Evolutionary conservation across 2,888 invertebrate genomes (phyloP).

Genomic region (Cataglyphis albicans): DNA sequence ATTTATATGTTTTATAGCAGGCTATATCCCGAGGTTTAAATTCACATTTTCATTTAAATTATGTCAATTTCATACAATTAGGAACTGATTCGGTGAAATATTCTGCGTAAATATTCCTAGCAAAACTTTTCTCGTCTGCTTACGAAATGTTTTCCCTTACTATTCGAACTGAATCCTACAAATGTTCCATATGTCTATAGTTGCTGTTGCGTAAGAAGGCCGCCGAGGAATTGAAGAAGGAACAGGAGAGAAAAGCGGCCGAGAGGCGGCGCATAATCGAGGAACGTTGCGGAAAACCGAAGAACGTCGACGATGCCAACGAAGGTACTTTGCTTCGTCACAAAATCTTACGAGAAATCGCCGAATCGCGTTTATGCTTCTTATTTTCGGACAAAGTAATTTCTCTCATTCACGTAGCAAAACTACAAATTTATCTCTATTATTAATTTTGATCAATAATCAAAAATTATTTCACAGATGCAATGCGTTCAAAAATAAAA

Average conservation of each 20-base stretch:
- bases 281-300: slow-evolving; percentile 97
- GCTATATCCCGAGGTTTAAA: not conserved
- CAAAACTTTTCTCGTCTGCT: not conserved
- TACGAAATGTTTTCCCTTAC: slow-evolving; percentile 1
- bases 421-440: not conserved
- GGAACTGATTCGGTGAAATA: slow-evolving; percentile 2
- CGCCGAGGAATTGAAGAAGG: slow-evolving; percentile 99
- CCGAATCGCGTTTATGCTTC: slow-evolving; percentile 2
- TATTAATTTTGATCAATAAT: not conserved
- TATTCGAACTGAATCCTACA: not conserved
- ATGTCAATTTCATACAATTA: slow-evolving; percentile 10
- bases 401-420: not conserved
- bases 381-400: not conserved
- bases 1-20: slow-evolving; percentile 2
- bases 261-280: slow-evolving; percentile 99
- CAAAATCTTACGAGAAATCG: not conserved
- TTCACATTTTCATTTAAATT: slow-evolving; percentile 40
- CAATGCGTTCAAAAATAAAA: not conserved
- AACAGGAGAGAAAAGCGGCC: slow-evolving; percentile 99
- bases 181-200: slow-evolving; percentile 86
- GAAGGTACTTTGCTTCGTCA: slow-evolving; percentile 91
- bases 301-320: slow-evolving; percentile 96
- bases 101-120: not conserved
- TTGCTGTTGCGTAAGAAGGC: slow-evolving; percentile 99
- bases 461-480: not conserved